Evolutionary conservation across 2,113 vertebrate genomes (phyloP).

Genomic region (Puntigrus tetrazona): DNA sequence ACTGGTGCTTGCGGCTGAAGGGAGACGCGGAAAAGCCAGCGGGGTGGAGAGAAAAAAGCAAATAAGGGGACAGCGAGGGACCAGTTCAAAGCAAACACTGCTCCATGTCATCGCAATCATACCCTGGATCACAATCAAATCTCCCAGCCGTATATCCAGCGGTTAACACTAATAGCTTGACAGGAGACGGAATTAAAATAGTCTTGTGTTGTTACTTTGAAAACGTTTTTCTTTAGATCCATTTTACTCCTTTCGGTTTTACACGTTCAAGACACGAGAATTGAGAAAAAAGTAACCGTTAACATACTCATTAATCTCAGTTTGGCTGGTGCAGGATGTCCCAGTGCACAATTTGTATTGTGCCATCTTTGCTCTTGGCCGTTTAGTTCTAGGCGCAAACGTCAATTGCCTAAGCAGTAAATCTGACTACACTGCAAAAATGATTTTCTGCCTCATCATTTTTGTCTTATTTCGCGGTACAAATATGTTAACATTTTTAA

Average conservation of each 20-base stretch:
- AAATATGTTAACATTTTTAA: background rate
- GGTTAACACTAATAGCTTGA: conserved; percentile 30
- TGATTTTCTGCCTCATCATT: background rate
- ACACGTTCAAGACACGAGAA: background rate
- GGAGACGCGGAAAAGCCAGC: conserved; percentile 54
- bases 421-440: background rate
- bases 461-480: background rate
- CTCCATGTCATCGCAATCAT: conserved; percentile 48
- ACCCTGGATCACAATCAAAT: conserved; percentile 44
- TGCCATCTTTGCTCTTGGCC: background rate
- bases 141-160: conserved; percentile 43
- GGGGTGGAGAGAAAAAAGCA: conserved; percentile 52
- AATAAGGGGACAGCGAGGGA: conserved; percentile 46
- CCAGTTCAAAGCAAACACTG: conserved; percentile 44
- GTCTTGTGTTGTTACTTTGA: background rate
- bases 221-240: background rate
- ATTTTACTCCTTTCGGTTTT: conserved; percentile 24
- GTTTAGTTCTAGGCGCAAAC: background rate
- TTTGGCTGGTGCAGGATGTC: background rate
- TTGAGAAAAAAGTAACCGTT: background rate
- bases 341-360: background rate
- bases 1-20: conserved; percentile 64
- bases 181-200: background rate
- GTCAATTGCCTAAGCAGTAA: background rate
- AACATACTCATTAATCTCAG: background rate